Evolutionary conservation across 2,797 vertebrate species (phyloP), one percentile per base, ranked within the genome.

Genomic region (Cyclura pinguis): DNA sequence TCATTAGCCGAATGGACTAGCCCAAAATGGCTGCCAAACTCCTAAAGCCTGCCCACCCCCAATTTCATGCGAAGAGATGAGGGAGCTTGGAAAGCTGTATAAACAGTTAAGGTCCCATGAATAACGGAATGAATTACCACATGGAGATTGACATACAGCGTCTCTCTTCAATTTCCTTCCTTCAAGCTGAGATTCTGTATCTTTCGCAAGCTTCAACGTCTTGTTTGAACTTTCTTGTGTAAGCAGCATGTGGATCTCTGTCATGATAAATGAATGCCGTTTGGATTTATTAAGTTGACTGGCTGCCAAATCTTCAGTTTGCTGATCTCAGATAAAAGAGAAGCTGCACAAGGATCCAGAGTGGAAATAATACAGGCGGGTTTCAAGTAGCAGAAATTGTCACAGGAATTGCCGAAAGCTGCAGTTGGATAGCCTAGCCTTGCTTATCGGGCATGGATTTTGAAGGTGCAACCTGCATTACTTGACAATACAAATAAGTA

Each of bases 271-370:
- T 83, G 81, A 89, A 84, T 6, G 72, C 55, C 6, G 29, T 35
- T 47, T 59, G 55, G 88, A 89, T 84, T 84, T 69, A 89, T 83
- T 74, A 74, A 57, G 52, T 84, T 83, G 69, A 84, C 88, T 84
- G 81, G 5, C 72, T 38, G 81, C 55, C 81, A 84, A 35, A 84
- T 89, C 80, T 84, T 38, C 14, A 20, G 80, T 74, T 74, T 76
- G 69, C 81, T 89, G 80, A 76, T 89, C 55, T 84, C 35, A 77
- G 81, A 89, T 89, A 84, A 89, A 84, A 89, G 55, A 64, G 81
- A 35, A 6, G 9, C 67, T 32, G 50, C 52, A 42, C 24, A 82
- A 38, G 29, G 74, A 64, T 78, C 74, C 86, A n/a, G 80, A 38
- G 24, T 16, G 16, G 55, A 76, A 84, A 62, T 64, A n/a, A 84